A percentile compares a stretch with the other conserved stretches of the same genome.
Evolutionary conservation across 2,888 invertebrate species (phyloP).

Genomic region (Pollenia griseotomentosa): DNA sequence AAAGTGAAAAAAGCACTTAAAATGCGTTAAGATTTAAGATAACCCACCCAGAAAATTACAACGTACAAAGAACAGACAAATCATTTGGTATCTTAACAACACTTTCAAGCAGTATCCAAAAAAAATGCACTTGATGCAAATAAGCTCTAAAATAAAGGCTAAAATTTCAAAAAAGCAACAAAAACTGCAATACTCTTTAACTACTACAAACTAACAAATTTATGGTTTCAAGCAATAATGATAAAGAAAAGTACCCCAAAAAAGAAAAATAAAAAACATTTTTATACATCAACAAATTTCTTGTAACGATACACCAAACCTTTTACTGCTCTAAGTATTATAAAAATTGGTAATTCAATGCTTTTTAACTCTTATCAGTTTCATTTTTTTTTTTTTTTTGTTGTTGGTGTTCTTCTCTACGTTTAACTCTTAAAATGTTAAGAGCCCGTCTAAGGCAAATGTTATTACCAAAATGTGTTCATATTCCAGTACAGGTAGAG

Average conservation of each 20-base stretch:
- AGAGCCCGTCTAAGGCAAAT: constrained; percentile 36
- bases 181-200: constrained; percentile 25
- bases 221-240: constrained; percentile 68
- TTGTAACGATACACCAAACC: constrained; percentile 37
- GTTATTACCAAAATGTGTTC: constrained; percentile 2
- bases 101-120: constrained; percentile 16
- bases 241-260: constrained; percentile 43
- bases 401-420: neutral
- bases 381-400: constrained; percentile 9
- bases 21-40: constrained; percentile 72
- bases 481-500: neutral
- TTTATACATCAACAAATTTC: constrained; percentile 47
- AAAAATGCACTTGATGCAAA: constrained; percentile 68
- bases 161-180: constrained; percentile 36
- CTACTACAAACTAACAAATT: constrained; percentile 60
- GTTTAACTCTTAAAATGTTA: constrained; percentile 49
- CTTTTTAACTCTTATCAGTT: constrained; percentile 70
- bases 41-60: constrained; percentile 61
- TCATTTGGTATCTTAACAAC: constrained; percentile 54
- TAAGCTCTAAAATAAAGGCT: constrained; percentile 57
- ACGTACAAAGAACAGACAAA: constrained; percentile 42
- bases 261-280: constrained; percentile 13
- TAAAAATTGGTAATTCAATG: constrained; percentile 72
- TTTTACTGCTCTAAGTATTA: constrained; percentile 53
- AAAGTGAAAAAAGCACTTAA: constrained; percentile 66